Evolutionary conservation across 1,140 invertebrate genomes (phyloP), one percentile per base, ranked within the genome.

Genomic region (Phymastichus coffea): DNA sequence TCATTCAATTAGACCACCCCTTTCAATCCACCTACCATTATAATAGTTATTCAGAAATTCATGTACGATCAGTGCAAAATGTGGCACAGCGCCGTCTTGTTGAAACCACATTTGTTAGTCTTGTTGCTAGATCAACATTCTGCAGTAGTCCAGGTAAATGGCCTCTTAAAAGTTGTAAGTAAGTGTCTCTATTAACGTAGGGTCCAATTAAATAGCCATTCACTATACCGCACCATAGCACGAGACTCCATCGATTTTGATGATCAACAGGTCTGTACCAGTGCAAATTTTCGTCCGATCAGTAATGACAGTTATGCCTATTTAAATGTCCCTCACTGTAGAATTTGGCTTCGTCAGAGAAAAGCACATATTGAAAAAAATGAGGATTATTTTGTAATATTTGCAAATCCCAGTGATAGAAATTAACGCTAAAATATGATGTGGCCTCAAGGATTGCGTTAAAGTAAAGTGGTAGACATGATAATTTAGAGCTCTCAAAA

Each of bases 381-480:
- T 12, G 12, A 4, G 12, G 37, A 12, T 38, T n/a, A 2, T 38
- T 38, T 15, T 38, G 4, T 38, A 38, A n/a, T 15, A 38, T 38
- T 4, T n/a, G 37, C n/a, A 38, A 38, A 38, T 10, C 37, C 37
- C 37, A 38, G 37, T n/a, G 12, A 15, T 38, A n/a, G 37, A 38
- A 38, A 38, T n/a, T n/a, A n/a, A n/a, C n/a, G n/a, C n/a, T n/a
- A n/a, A n/a, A n/a, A n/a, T n/a, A 38, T 38, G 37, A 38, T 38
- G 37, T n/a, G 4, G 4, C 15, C 15, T 10, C 15, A 38, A 38
- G 23, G 26, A 7, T 19, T 17, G 28, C n/a, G 14, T n/a, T 20
- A 53, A 38, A 7, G 51, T 53, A 26, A 53, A 25, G 20, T 53
- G 51, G 12, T 53, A 40, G 22, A 35, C 19, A 22, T 53, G 51